Evolutionary conservation across 2,888 invertebrate genomes (phyloP), one percentile per base, ranked within the genome.

Genomic region (Ornithoptera priamus): DNA sequence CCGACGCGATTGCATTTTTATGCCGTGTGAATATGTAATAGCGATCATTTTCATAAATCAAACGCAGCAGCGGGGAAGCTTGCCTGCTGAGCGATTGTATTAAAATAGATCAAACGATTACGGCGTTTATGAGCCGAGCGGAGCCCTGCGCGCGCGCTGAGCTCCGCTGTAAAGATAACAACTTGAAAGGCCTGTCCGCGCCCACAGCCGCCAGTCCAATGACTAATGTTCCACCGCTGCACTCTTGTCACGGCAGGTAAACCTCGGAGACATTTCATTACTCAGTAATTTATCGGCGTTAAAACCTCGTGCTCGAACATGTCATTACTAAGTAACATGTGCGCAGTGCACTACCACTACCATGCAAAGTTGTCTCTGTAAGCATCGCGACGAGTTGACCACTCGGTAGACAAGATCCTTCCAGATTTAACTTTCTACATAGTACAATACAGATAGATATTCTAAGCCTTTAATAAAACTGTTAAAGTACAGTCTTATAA

Each of bases 71-170:
- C 58, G 36, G 17, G 50, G n/a, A 57, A 58, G 39, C 53, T 22
- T 12, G 57, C 59, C 20, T 46, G 24, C 30, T 42, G 20, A 15
- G 24, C 22, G 46, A 69, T 53, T 22, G 30, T 24, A 42, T 61
- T 53, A 30, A 62, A 66, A 70, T 59, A 70, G 65, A 70, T 59
- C 69, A 58, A 66, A 50, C 62, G 62, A 70, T 70, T 65, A 50
- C 20, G 4, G 50, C 66, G 36, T 62, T 65, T 65, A 69, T 59
- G 30, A 59, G 24, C 24, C 57, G 68, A 63, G 63, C 59, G 59
- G 42, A 30, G 58, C 17, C 36, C 62, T 36, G 58, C 58, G 36
- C 20, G 42, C 30, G 30, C 15, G 63, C 20, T 62, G 50, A 42
- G 18, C 63, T 59, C 50, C 18, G 42, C 17, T 24, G 62, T 70